Evolutionary conservation across 2,113 vertebrate genomes (phyloP).

Genomic region (Halcyon malimbica): DNA sequence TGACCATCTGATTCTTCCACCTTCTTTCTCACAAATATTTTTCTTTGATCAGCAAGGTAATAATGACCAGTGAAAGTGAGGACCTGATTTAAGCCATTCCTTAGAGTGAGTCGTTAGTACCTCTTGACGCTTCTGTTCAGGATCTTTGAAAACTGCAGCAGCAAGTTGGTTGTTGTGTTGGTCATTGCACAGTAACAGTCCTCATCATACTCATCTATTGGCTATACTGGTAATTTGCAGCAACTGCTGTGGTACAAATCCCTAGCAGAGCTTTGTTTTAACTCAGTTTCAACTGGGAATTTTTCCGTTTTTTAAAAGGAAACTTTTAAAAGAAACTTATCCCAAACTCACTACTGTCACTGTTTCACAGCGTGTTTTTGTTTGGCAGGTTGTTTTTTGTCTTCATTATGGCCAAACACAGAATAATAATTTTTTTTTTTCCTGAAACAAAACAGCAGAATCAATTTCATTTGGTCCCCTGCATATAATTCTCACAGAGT

Average conservation of each 20-base stretch:
- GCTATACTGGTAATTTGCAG: neutral
- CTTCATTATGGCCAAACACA: neutral
- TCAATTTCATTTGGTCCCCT: neutral
- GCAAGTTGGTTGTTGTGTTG: neutral
- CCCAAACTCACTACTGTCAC: neutral
- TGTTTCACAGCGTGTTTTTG: neutral
- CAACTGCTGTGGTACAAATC: neutral
- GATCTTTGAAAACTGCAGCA: neutral
- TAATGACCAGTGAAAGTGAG: neutral
- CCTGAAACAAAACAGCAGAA: neutral
- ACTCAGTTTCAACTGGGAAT: neutral
- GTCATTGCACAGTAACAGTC: neutral
- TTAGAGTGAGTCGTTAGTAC: neutral
- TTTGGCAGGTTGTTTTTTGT: fast-evolving
- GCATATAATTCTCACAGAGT: neutral
- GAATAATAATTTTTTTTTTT: neutral
- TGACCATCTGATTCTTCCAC: neutral
- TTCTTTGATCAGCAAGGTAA: neutral
- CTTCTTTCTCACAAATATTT: neutral
- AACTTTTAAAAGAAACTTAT: neutral
- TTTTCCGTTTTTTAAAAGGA: neutral
- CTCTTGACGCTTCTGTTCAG: neutral
- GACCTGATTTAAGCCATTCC: neutral
- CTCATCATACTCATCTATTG: neutral
- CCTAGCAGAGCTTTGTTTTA: neutral